Percentiles rank a stretch among this genome's conserved stretches.
Conservation (phyloP, 2,797 vertebrate genomes). For the Acipenser transmontanus region DNA sequence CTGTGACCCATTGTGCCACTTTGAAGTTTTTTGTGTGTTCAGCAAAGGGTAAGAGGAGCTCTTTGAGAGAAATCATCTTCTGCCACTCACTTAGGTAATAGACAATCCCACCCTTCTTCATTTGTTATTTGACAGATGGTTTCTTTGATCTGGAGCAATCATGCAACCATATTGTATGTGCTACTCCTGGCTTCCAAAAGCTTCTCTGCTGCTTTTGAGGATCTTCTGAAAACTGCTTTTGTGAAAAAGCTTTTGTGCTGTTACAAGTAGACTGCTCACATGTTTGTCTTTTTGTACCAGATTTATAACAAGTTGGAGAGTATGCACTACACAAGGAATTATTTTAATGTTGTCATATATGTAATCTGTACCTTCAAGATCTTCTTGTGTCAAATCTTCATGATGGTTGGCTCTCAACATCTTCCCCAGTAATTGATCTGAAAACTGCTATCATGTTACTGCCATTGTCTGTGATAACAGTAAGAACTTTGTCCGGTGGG, state of each 20-base stretch:
- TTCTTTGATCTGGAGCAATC: too few relatives aligned
- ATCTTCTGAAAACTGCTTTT: neutral
- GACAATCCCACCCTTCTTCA: too few relatives aligned
- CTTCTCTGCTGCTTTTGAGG: neutral
- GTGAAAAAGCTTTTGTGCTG: neutral
- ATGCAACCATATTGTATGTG: too few relatives aligned
- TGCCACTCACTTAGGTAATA: too few relatives aligned
- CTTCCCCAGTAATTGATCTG: neutral
- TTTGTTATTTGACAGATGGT: neutral
- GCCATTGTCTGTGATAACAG: conserved; percentile 3
- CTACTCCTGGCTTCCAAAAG: neutral
- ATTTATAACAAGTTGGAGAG: too few relatives aligned
- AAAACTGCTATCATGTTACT: neutral
- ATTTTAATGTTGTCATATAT: neutral
- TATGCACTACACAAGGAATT: neutral
- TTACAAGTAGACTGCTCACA: too few relatives aligned
- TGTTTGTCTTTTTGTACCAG: too few relatives aligned
- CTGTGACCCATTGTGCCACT: too few relatives aligned
- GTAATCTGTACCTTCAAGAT: neutral
- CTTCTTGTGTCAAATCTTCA: neutral
- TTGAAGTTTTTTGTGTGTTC: too few relatives aligned
- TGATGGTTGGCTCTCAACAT: too few relatives aligned
- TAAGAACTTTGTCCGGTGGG: neutral
- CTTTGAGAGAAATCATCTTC: too few relatives aligned
- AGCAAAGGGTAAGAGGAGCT: too few relatives aligned